Evolutionary conservation across 2,888 invertebrate species (phyloP), one percentile per base, ranked within the genome.

Genomic region (Apodemia mormo): DNA sequence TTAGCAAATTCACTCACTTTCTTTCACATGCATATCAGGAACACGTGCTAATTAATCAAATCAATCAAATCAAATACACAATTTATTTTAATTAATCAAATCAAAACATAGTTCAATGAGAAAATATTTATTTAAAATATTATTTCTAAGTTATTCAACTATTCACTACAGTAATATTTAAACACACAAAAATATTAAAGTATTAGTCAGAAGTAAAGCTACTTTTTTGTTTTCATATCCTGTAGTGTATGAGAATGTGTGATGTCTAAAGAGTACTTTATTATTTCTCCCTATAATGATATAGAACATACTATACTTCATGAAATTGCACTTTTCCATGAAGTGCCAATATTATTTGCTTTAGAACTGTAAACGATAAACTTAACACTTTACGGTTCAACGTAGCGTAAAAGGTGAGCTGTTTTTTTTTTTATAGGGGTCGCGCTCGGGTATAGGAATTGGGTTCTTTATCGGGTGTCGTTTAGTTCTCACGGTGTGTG

Each of bases 401-500:
- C 80, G 80, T 79, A 83, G 78, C 83, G 82, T 86, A 79, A 81
- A 87, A 83, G 83, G 83, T 76, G 76, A 73, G 80, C 77, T 78
- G 77, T 85, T 89, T 86, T 86, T 22, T 22, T 22, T 22, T 87
- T 82, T 78, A 72, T 71, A 69, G 8, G 73, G 70, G 64, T 69
- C 58, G 58, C 30, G 37, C 58, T 64, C 77, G 72, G 68, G 80
- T 78, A 77, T 73, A 78, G 79, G 76, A 84, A 84, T 81, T 78
- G 76, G 77, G 85, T 86, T 81, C 87, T 92, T 92, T 81, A 86
- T 89, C 81, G 84, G 86, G 87, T 85, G 83, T 80, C 77, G 80
- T 77, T 67, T 49, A 72, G 80, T 92, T 91, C 92, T 85, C 92
- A 91, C 92, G 92, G 80, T 87, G 88, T 92, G 91, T 92, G 92